Conservation (phyloP, 1,140 invertebrate species). For the Cylas formicarius region DNA sequence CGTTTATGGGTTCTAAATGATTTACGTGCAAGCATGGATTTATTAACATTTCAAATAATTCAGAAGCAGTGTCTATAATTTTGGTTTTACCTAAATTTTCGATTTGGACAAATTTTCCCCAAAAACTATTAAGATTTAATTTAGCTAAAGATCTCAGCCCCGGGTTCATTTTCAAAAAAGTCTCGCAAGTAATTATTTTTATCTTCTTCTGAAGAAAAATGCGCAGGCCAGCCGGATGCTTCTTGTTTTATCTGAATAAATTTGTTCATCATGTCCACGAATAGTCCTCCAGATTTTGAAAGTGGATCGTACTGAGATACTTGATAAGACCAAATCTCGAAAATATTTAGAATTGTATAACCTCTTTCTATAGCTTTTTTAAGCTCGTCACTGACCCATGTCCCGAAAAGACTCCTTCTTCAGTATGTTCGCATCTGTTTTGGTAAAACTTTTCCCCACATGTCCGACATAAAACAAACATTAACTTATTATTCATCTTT, state of each 20-base stretch:
- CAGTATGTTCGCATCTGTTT: slow-evolving; percentile 28
- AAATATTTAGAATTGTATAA: slow-evolving; percentile 33
- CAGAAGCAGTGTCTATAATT: slow-evolving; percentile 3
- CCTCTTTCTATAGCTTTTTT: slow-evolving; percentile 28
- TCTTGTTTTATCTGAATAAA: slow-evolving; percentile 40
- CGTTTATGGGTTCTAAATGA: background rate
- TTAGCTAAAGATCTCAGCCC: slow-evolving; percentile 36
- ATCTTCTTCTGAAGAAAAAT: slow-evolving; percentile 30
- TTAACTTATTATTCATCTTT: slow-evolving; percentile 29
- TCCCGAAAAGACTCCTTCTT: slow-evolving; percentile 36
- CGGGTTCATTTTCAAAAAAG: slow-evolving; percentile 34
- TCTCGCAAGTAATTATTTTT: slow-evolving; percentile 36
- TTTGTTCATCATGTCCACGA: slow-evolving; percentile 32
- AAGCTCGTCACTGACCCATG: slow-evolving; percentile 40
- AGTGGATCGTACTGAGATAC: slow-evolving; percentile 15
- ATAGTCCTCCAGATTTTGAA: slow-evolving; percentile 27
- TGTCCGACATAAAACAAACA: slow-evolving; percentile 34
- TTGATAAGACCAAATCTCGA: slow-evolving; percentile 41
- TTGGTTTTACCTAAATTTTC: slow-evolving; percentile 13
- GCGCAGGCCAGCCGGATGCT: slow-evolving; percentile 31
- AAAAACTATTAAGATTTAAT: slow-evolving; percentile 38
- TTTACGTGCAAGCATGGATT: slow-evolving; percentile 5
- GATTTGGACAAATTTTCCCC: slow-evolving; percentile 31
- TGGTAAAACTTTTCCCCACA: slow-evolving; percentile 16
- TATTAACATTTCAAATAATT: slow-evolving; percentile 12